Evolutionary conservation across 2,113 vertebrate genomes (phyloP).

Genomic region (Myocastor coypus): DNA sequence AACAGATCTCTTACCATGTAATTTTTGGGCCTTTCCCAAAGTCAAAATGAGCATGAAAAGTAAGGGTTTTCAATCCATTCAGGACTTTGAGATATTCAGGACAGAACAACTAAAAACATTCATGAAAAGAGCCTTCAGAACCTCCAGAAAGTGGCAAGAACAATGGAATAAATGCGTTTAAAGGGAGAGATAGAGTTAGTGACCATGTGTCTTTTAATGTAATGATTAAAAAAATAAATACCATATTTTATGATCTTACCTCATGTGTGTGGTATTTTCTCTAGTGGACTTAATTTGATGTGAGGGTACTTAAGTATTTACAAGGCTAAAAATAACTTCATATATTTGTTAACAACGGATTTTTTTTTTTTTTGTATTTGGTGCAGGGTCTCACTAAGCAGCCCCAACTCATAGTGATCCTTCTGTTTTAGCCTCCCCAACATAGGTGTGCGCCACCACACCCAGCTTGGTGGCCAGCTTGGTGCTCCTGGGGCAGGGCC

Average conservation of each 20-base stretch:
- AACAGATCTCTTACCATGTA: neutral
- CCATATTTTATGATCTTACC: neutral
- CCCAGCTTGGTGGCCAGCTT: too few relatives aligned
- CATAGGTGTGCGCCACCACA: too few relatives aligned
- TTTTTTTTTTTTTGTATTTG: too few relatives aligned
- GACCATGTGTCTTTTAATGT: neutral
- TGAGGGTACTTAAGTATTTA: conserved; percentile 3
- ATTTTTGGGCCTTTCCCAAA: neutral
- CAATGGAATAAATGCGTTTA: neutral
- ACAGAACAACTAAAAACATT: neutral
- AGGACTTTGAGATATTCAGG: neutral
- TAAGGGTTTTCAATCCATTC: neutral
- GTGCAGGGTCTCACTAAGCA: too few relatives aligned
- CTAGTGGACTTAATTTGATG: neutral
- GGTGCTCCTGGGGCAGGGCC: too few relatives aligned
- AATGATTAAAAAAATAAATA: neutral
- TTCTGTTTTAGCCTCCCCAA: too few relatives aligned
- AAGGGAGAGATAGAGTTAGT: neutral
- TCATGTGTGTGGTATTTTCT: neutral
- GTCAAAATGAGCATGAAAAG: neutral
- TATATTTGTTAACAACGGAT: neutral
- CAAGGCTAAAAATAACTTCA: neutral
- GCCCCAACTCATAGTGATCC: too few relatives aligned
- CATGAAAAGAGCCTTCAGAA: neutral
- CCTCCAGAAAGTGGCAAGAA: neutral